Evolutionary conservation across 2,113 vertebrate species (phyloP), one percentile per base, ranked within the genome.

Genomic region (Carassius carassius): DNA sequence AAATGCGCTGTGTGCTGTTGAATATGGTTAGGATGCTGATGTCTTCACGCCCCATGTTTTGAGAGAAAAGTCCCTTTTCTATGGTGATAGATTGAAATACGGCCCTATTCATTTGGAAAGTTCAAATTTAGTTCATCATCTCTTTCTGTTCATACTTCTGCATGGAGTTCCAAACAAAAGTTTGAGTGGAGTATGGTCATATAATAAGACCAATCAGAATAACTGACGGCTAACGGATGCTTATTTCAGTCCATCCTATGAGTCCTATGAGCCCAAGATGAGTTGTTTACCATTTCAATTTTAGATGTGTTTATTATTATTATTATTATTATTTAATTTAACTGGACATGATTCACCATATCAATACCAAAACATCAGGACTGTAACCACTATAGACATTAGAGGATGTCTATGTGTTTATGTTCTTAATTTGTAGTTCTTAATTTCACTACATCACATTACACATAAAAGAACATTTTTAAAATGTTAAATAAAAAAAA

Each of bases 21-120:
- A 82, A 82, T 82, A 72, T 56, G 65, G 49, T 82, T 32, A 37
- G 65, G 80, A 72, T 37, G 65, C 65, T 82, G 80, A 72, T 72
- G 80, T 81, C 25, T 81, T 19, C 17, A 81, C 17, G 0, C 60
- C 62, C 47, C 44, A 29, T 67, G 37, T 81, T 82, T 82, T 54
- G 47, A 82, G 21, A 58, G 67, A 82, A 82, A 25, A 72, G 32
- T 41, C 65, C 65, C 3, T 19, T 70, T 54, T 56, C 29, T 56
- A 5, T 37, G 19, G 49, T 41, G 67, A 72, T 12, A 72, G 67
- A 25, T 49, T 72, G 65, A 82, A 82, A 82, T 82, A 82, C 14
- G 81, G 29, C 37, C 29, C 67, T 82, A 72, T 82, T 82, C 79
- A 69, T 81, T 29, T 35, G 60, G 44, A 69, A 54, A n/a, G 63